These are phyloP conservation scores for Sylvicapra grimmia DNA, from an alignment of 2,113 vertebrate species.

Conservation along the genomic window DNA sequence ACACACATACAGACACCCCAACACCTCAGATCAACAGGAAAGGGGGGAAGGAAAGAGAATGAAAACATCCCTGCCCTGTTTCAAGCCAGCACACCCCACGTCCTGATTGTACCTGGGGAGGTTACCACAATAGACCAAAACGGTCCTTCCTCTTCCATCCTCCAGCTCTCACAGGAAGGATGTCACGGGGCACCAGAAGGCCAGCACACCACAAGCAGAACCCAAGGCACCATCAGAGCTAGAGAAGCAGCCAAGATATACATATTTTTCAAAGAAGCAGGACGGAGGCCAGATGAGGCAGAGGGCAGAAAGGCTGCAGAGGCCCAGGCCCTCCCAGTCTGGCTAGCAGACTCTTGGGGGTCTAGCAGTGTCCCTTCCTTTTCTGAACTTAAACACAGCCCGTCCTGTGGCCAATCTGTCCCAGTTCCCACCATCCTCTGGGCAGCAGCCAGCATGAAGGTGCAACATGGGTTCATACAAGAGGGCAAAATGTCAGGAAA, in stretches of 20 bases:
- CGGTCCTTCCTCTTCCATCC: not conserved
- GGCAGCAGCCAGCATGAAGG: not conserved
- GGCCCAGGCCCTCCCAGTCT: not conserved
- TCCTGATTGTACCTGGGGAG: not conserved
- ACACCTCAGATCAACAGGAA: not conserved
- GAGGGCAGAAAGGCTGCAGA: not conserved
- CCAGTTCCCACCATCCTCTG: not conserved
- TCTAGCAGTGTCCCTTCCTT: not conserved
- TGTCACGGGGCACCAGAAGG: not conserved
- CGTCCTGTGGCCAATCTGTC: not conserved
- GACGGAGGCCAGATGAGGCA: not conserved
- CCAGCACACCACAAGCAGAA: not conserved
- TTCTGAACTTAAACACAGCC: not conserved
- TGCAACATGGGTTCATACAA: not conserved
- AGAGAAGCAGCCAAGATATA: not conserved
- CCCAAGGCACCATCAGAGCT: not conserved
- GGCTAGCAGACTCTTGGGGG: not conserved
- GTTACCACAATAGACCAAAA: not conserved
- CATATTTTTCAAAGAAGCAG: not conserved
- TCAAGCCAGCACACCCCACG: not conserved
- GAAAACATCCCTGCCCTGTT: not conserved
- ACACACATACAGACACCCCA: not conserved
- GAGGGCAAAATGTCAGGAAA: not conserved
- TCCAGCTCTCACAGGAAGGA: slow-evolving; percentile 27
- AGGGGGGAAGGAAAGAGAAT: not conserved